phyloP scores from a whole-genome alignment of 2,113 vertebrate species.

The Cyprinodon variegatus region DNA sequence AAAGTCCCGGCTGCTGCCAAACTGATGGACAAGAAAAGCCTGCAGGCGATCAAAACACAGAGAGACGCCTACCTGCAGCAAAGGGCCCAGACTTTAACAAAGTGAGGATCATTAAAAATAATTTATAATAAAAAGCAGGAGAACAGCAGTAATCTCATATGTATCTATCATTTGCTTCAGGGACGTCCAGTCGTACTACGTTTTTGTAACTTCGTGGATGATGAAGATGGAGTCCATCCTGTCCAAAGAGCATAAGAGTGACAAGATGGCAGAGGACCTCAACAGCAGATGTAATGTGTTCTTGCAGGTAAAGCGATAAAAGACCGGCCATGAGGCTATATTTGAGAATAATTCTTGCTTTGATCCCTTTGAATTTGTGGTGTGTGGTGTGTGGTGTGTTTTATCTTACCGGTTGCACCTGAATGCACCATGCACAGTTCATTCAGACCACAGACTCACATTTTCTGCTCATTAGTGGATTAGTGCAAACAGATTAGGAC shows the following conservation, averaged over 20 bases:
- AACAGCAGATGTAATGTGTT: conserved; percentile 94
- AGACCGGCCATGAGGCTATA: too few relatives aligned
- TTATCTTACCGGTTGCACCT: too few relatives aligned
- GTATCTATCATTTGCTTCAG: conserved; percentile 70
- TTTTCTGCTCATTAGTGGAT: too few relatives aligned
- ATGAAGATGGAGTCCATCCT: conserved; percentile 98
- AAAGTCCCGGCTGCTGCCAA: conserved; percentile 93
- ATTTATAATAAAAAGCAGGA: not conserved
- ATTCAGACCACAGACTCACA: too few relatives aligned
- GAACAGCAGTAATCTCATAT: not conserved
- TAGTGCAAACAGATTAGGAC: too few relatives aligned
- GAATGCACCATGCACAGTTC: too few relatives aligned
- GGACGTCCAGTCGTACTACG: conserved; percentile 97
- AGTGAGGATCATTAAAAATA: conserved; percentile 77
- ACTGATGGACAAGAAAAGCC: conserved; percentile 92
- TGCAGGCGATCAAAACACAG: conserved; percentile 86
- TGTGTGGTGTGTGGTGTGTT: too few relatives aligned
- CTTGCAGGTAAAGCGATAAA: conserved; percentile 86
- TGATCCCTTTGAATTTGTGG: too few relatives aligned
- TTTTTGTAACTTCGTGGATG: conserved; percentile 99
- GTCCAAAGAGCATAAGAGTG: conserved; percentile 87
- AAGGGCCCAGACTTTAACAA: conserved; percentile 89
- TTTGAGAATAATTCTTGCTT: too few relatives aligned
- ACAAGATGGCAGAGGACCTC: conserved; percentile 91
- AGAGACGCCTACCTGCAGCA: conserved; percentile 92